phyloP scores from a whole-genome alignment of 2,888 invertebrate genomes.

The Augiades crinisus region DNA sequence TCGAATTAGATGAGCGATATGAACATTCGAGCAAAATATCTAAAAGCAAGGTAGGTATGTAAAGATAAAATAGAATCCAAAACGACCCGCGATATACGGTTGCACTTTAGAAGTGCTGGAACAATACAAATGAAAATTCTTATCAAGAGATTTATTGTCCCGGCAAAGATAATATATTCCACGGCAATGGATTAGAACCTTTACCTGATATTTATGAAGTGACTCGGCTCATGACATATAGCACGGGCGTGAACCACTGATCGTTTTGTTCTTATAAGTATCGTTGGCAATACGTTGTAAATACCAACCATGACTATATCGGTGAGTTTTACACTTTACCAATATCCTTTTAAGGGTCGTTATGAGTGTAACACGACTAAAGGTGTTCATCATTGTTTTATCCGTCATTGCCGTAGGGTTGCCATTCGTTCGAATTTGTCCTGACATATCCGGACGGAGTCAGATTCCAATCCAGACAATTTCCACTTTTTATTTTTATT shows the following conservation, averaged over 20 bases:
- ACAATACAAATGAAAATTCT: conserved; percentile 20
- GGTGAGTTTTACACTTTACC: conserved; percentile 13
- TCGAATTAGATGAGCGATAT: too few relatives aligned
- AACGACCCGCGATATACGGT: neutral
- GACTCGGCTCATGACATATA: conserved; percentile 24
- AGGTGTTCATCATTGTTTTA: conserved; percentile 10
- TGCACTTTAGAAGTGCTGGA: conserved; percentile 7
- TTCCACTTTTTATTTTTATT: too few relatives aligned
- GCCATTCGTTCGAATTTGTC: too few relatives aligned
- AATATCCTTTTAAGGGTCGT: conserved; percentile 12
- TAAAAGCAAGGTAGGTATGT: too few relatives aligned
- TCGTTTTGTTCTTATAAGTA: conserved; percentile 18
- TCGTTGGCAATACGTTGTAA: conserved; percentile 21
- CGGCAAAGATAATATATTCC: conserved; percentile 24
- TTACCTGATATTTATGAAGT: conserved; percentile 26
- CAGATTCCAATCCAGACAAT: too few relatives aligned
- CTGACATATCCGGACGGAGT: too few relatives aligned
- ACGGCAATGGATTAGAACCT: conserved; percentile 24
- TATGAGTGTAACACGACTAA: conserved; percentile 10
- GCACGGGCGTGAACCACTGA: conserved; percentile 19
- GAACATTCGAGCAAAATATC: too few relatives aligned
- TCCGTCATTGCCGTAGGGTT: neutral
- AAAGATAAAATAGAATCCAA: neutral
- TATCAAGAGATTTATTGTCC: conserved; percentile 15
- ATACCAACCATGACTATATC: conserved; percentile 17